phyloP scores from a whole-genome alignment of 2,888 invertebrate species.

The Drosophila ezoana region DNA sequence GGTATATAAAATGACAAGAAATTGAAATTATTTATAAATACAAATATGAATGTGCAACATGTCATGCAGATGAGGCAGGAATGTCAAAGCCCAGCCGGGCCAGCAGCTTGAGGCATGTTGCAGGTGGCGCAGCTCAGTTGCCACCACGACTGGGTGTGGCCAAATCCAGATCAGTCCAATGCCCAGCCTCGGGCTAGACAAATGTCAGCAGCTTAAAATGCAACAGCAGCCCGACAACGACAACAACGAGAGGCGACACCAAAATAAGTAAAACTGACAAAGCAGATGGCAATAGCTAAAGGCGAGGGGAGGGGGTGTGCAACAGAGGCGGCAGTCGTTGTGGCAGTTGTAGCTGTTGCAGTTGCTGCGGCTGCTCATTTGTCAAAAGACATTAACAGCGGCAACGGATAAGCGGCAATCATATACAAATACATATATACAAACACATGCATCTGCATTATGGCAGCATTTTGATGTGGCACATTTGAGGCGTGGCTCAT shows the following conservation, averaged over 20 bases:
- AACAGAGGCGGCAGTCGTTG: not conserved
- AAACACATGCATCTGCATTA: slow-evolving; percentile 4
- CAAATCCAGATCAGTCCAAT: slow-evolving; percentile 52
- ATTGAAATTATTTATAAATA: slow-evolving; percentile 52
- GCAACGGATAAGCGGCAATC: slow-evolving; percentile 50
- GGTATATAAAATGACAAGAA: slow-evolving; percentile 11
- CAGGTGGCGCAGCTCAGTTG: slow-evolving; percentile 41
- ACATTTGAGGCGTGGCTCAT: slow-evolving; percentile 42
- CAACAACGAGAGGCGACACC: slow-evolving; percentile 31
- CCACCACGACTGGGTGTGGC: slow-evolving; percentile 44
- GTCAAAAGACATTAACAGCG: slow-evolving; percentile 64
- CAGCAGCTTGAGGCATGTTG: slow-evolving; percentile 17
- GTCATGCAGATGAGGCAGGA: slow-evolving; percentile 30
- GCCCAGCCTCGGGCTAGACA: slow-evolving; percentile 48
- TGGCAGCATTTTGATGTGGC: slow-evolving; percentile 5
- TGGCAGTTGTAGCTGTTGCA: slow-evolving; percentile 33
- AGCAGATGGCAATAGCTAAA: slow-evolving; percentile 27
- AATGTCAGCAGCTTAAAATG: slow-evolving; percentile 63
- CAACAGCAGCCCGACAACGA: slow-evolving; percentile 35
- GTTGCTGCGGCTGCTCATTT: slow-evolving; percentile 65
- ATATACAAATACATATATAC: too few relatives aligned
- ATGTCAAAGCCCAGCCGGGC: slow-evolving; percentile 20
- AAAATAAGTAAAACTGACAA: slow-evolving; percentile 46
- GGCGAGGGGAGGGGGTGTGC: not conserved
- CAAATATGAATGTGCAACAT: slow-evolving; percentile 62